Percentiles rank a stretch among this genome's conserved stretches.
phyloP scores from a whole-genome alignment of 2,113 vertebrate genomes.

The Urocolius indicus region DNA sequence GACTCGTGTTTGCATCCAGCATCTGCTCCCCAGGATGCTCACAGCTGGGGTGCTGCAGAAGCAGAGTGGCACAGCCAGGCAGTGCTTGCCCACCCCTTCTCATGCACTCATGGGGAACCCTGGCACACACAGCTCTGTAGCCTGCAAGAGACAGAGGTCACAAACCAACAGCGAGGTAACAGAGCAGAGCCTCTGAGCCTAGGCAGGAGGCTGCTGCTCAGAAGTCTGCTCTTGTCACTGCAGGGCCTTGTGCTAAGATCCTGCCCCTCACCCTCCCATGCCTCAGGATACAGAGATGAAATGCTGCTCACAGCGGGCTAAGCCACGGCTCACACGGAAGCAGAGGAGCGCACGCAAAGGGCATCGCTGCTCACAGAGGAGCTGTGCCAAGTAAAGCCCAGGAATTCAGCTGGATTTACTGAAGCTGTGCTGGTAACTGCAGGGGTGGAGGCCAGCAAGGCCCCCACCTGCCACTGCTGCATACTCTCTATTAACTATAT shows the following conservation, averaged over 20 bases:
- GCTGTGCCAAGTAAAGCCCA: neutral
- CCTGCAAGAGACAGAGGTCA: neutral
- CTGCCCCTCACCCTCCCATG: neutral
- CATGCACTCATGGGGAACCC: neutral
- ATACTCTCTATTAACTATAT: neutral
- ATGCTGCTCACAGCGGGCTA: neutral
- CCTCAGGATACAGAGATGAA: neutral
- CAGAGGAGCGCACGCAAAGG: neutral
- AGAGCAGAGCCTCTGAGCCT: neutral
- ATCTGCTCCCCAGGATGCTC: neutral
- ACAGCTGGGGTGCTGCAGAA: neutral
- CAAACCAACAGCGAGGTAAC: neutral
- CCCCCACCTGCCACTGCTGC: neutral
- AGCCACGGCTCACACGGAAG: neutral
- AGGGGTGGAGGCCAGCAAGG: neutral
- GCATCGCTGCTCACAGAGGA: neutral
- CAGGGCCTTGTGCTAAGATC: neutral
- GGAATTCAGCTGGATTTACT: neutral
- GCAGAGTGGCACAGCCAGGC: neutral
- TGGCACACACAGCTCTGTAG: fast-evolving
- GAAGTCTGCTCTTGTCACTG: neutral
- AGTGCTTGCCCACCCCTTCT: fast-evolving
- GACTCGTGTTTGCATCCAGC: neutral
- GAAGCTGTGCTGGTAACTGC: neutral
- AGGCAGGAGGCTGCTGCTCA: neutral